These are phyloP conservation scores for Psephotus haematonotus DNA, from an alignment of 2,113 vertebrate species.

Conservation along the genomic window DNA sequence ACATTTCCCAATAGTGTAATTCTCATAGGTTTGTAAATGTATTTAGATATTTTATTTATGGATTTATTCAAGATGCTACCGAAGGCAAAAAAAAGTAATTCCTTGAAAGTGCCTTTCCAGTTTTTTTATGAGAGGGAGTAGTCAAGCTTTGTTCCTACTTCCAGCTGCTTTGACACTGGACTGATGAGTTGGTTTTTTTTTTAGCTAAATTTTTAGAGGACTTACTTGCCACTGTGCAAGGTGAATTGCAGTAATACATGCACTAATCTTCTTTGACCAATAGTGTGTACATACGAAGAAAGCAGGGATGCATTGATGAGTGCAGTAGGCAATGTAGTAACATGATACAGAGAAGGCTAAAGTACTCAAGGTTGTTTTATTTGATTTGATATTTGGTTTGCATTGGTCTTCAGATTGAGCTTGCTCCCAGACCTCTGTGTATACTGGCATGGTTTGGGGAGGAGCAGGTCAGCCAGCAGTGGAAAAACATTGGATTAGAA, in stretches of 20 bases:
- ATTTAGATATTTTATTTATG: background rate
- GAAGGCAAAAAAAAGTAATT: background rate
- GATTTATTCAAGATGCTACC: background rate
- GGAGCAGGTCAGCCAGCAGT: background rate
- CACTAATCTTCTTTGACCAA: background rate
- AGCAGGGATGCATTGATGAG: background rate
- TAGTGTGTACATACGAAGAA: background rate
- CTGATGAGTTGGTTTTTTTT: background rate
- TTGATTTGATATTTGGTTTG: background rate
- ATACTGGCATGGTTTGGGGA: background rate
- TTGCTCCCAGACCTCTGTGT: background rate
- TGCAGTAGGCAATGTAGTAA: background rate
- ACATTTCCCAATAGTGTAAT: background rate
- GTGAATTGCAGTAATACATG: background rate
- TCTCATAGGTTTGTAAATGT: background rate
- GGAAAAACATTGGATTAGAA: background rate
- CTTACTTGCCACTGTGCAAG: background rate
- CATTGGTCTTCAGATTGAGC: background rate
- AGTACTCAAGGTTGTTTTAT: background rate
- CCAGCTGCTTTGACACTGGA: background rate
- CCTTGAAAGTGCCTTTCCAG: background rate
- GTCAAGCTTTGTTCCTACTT: background rate
- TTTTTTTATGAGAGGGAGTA: background rate
- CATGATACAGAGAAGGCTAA: background rate
- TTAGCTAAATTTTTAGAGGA: background rate